Conservation (phyloP, 2,797 vertebrate genomes). For the Bradypodion ventrale region DNA sequence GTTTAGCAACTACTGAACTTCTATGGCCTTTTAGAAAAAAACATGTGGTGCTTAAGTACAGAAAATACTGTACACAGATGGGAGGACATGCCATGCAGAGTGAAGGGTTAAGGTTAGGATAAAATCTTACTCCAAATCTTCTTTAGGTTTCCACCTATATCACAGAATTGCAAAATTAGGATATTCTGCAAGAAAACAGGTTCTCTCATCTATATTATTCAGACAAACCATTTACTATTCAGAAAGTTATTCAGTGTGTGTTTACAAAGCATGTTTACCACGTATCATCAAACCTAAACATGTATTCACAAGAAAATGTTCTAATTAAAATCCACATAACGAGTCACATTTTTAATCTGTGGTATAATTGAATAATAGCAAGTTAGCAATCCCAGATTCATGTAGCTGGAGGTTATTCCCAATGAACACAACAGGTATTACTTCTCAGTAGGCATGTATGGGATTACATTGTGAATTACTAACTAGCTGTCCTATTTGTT, state of each 20-base stretch:
- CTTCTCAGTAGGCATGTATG: not conserved
- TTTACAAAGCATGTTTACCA: not conserved
- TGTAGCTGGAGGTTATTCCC: not conserved
- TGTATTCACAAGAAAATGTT: not conserved
- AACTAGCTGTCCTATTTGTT: not conserved
- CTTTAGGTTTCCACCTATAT: not conserved
- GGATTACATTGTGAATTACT: not conserved
- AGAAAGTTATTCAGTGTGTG: constrained; percentile 2
- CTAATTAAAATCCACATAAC: not conserved
- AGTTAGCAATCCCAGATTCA: not conserved
- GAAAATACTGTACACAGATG: not conserved
- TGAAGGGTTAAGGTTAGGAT: not conserved
- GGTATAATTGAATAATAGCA: not conserved
- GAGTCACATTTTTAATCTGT: not conserved
- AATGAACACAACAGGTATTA: not conserved
- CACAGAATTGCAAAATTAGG: no score
- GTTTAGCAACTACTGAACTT: not conserved
- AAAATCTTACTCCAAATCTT: not conserved
- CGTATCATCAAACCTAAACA: not conserved
- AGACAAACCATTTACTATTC: not conserved
- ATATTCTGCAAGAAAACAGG: not conserved
- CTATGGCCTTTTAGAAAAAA: no score
- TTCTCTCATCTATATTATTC: not conserved
- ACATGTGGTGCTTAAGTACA: not conserved
- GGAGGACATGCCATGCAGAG: not conserved